Evolutionary conservation across 2,113 vertebrate species (phyloP).

Genomic region (Platichthys stellatus): DNA sequence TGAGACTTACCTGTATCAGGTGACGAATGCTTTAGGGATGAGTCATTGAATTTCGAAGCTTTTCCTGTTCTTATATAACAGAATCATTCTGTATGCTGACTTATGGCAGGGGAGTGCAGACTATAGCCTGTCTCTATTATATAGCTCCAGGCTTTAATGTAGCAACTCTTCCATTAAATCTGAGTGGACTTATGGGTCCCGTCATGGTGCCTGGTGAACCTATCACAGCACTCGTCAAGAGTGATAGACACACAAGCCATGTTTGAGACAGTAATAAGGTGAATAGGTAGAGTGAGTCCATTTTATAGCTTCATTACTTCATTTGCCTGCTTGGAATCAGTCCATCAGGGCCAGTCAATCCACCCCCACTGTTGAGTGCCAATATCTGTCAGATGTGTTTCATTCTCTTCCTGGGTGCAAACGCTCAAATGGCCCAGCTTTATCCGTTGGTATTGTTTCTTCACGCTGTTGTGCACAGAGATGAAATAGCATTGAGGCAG

Average conservation of each 20-base stretch:
- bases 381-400: slow-evolving; percentile 37
- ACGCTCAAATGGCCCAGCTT: background rate
- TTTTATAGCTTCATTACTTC: slow-evolving; percentile 53
- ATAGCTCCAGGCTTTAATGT: background rate
- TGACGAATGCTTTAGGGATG: background rate
- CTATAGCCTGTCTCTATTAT: background rate
- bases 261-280: slow-evolving; percentile 21
- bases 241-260: slow-evolving; percentile 29
- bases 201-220: background rate
- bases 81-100: background rate
- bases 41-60: background rate
- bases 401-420: slow-evolving; percentile 19
- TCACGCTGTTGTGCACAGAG: slow-evolving; percentile 6
- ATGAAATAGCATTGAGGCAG: background rate
- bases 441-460: background rate
- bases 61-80: background rate
- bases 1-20: too few relatives aligned
- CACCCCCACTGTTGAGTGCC: background rate
- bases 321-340: slow-evolving; percentile 44
- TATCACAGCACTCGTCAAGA: slow-evolving; percentile 12
- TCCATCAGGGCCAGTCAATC: slow-evolving; percentile 65
- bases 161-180: slow-evolving; percentile 15
- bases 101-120: background rate
- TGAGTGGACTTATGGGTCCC: background rate
- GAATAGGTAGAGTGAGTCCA: slow-evolving; percentile 33